These are phyloP conservation scores for Otis tarda DNA, from an alignment of 2,113 vertebrate species.

Conservation along the genomic window DNA sequence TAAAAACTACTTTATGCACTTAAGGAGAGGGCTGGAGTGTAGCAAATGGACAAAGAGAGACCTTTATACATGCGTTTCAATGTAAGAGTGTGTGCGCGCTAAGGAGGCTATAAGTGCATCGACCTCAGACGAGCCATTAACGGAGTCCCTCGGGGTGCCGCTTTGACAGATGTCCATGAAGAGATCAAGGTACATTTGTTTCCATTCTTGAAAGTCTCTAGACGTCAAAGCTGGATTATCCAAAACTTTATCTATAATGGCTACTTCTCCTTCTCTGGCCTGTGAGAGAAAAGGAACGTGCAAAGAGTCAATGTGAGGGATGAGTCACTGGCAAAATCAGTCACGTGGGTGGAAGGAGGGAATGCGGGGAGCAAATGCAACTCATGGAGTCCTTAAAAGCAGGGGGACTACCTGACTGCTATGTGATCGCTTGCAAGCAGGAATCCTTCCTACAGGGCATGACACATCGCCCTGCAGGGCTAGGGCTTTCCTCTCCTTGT, in stretches of 20 bases:
- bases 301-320: slow-evolving; percentile 48
- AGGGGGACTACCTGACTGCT: neutral
- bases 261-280: slow-evolving; percentile 98
- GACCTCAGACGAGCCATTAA: slow-evolving; percentile 76
- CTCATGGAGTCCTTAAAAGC: neutral
- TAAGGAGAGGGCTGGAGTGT: slow-evolving; percentile 53
- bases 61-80: slow-evolving; percentile 94
- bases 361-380: neutral
- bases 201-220: slow-evolving; percentile 97
- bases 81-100: slow-evolving; percentile 95
- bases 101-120: slow-evolving; percentile 87
- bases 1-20: slow-evolving; percentile 73
- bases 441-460: neutral
- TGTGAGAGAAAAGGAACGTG: slow-evolving; percentile 78
- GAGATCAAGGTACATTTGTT: slow-evolving; percentile 91
- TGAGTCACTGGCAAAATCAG: neutral
- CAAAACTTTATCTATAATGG: slow-evolving; percentile 94
- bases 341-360: neutral
- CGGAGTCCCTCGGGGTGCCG: slow-evolving; percentile 71
- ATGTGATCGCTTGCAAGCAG: fast-evolving
- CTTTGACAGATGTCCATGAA: slow-evolving; percentile 85
- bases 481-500: neutral
- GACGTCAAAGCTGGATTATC: slow-evolving; percentile 93
- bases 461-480: too few species aligned
- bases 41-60: slow-evolving; percentile 37